Evolutionary conservation across 2,888 invertebrate genomes (phyloP).

Genomic region (Eurois occulta): DNA sequence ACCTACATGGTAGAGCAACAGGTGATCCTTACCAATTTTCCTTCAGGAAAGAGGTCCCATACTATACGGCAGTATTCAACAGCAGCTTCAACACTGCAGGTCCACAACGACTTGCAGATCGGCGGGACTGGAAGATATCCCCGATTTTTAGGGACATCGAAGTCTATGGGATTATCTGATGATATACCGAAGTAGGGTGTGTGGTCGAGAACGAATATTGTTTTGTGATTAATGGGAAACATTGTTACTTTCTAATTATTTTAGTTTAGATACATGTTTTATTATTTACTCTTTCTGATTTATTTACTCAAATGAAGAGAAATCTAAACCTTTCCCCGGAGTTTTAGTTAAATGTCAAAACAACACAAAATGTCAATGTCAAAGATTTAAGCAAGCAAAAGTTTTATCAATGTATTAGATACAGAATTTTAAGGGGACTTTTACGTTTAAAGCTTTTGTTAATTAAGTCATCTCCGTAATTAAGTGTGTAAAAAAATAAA

Average conservation of each 20-base stretch:
- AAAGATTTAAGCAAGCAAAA: not conserved
- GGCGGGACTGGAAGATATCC: conserved; percentile 94
- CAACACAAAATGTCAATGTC: not conserved
- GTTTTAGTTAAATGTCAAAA: conserved; percentile 12
- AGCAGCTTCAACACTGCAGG: conserved; percentile 98
- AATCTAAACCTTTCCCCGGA: not conserved
- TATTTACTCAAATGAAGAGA: not conserved
- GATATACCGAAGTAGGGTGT: conserved; percentile 97
- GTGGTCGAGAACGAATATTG: conserved; percentile 98
- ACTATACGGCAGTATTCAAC: conserved; percentile 99
- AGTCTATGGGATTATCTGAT: conserved; percentile 95
- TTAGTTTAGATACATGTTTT: conserved; percentile 7
- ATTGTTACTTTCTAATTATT: conserved; percentile 73
- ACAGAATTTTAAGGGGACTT: too few species aligned
- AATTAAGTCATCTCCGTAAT: too few species aligned
- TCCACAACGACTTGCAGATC: conserved; percentile 98
- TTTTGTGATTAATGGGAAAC: conserved; percentile 97
- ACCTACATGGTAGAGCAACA: conserved; percentile 24
- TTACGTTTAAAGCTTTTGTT: too few species aligned
- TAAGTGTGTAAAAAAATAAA: not conserved
- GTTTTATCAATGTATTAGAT: too few species aligned
- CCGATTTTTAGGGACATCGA: conserved; percentile 94
- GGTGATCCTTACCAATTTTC: conserved; percentile 92
- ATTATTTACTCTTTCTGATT: too few species aligned
- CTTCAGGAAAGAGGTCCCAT: conserved; percentile 98